phyloP scores from a whole-genome alignment of 2,888 invertebrate genomes.

The Dynastes hyllus region DNA sequence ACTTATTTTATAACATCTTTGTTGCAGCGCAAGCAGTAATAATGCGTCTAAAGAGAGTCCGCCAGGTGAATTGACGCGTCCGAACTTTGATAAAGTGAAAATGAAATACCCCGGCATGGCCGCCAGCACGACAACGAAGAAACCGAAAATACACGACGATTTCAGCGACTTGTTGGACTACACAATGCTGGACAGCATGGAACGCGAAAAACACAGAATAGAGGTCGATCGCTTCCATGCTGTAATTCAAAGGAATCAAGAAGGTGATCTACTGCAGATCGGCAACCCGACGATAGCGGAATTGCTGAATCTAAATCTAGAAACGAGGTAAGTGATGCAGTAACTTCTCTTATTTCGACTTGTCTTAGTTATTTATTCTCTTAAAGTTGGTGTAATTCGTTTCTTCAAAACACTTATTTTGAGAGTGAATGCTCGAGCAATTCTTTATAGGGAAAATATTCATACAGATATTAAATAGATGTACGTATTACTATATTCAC shows the following conservation, averaged over 20 bases:
- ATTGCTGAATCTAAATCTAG: constrained; percentile 75
- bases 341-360: constrained; percentile 16
- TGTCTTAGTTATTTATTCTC: neutral
- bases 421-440: no score
- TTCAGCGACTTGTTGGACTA: constrained; percentile 77
- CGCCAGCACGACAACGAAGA: constrained; percentile 55
- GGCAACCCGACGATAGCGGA: constrained; percentile 83
- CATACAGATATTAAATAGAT: no score
- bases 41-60: constrained; percentile 69
- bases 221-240: constrained; percentile 74
- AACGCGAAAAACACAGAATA: constrained; percentile 71
- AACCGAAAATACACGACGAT: constrained; percentile 73
- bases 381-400: no score
- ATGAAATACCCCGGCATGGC: constrained; percentile 60
- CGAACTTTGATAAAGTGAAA: constrained; percentile 56
- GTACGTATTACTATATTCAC: no score
- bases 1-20: constrained; percentile 33
- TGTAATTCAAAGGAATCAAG: constrained; percentile 71
- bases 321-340: constrained; percentile 68
- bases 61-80: constrained; percentile 57
- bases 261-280: constrained; percentile 73
- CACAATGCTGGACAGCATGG: constrained; percentile 72
- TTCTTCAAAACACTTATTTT: no score
- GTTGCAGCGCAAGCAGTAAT: constrained; percentile 66
- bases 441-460: no score